These are phyloP conservation scores for Protophormia terraenovae DNA, from an alignment of 2,888 invertebrate genomes.

Conservation along the genomic window DNA sequence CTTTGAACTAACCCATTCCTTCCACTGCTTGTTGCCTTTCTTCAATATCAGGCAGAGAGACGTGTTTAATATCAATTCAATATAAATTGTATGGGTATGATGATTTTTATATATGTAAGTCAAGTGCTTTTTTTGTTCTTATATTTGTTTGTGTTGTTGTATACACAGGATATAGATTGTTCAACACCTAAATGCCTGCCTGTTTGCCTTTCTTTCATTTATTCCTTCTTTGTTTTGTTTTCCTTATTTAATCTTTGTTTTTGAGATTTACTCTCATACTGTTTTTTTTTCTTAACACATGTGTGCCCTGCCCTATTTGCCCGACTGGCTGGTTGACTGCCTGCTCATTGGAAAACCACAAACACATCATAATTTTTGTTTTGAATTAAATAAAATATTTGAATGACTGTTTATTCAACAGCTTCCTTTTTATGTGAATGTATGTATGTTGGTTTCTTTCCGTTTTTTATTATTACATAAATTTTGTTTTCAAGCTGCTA, in stretches of 20 bases:
- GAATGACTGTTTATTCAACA: conserved; percentile 59
- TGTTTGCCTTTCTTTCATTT: background rate
- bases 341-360: conserved; percentile 41
- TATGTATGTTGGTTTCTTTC: too few species aligned
- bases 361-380: conserved; percentile 30
- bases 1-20: conserved; percentile 33
- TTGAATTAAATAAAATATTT: too few species aligned
- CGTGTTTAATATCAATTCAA: background rate
- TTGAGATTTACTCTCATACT: background rate
- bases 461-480: too few species aligned
- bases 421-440: conserved; percentile 30
- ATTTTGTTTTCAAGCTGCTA: conserved; percentile 27
- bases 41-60: background rate
- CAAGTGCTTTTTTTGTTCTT: conserved; percentile 42
- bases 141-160: conserved; percentile 13
- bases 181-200: conserved; percentile 41
- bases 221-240: background rate
- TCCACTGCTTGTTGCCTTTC: background rate
- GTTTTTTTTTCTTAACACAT: too few species aligned
- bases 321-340: too few species aligned
- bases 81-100: background rate
- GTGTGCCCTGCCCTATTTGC: too few species aligned
- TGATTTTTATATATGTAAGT: conserved; percentile 40
- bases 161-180: conserved; percentile 51
- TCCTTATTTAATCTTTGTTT: background rate